Conservation (phyloP, 2,888 invertebrate genomes). For the Agonopterix alstromeriana region DNA sequence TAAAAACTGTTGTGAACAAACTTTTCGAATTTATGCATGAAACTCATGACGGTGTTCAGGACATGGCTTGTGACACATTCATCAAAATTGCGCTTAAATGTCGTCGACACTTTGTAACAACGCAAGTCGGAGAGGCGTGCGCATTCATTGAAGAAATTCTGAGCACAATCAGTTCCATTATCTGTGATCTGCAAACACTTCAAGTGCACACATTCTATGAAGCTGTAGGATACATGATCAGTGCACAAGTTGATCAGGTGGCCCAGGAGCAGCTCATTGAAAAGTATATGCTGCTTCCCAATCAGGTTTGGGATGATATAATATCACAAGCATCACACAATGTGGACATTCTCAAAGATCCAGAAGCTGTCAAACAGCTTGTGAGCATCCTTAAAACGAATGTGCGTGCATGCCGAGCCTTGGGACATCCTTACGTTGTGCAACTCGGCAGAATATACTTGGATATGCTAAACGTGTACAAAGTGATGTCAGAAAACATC, state of each 20-base stretch:
- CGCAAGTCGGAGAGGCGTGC: slow-evolving; percentile 96
- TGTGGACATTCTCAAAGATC: slow-evolving; percentile 96
- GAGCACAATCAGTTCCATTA: slow-evolving; percentile 96
- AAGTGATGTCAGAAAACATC: slow-evolving; percentile 97
- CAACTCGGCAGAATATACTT: slow-evolving; percentile 97
- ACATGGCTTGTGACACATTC: slow-evolving; percentile 99
- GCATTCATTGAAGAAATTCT: slow-evolving; percentile 99
- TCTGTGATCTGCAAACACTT: slow-evolving; percentile 98
- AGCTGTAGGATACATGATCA: slow-evolving; percentile 99
- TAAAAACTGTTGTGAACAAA: slow-evolving; percentile 99
- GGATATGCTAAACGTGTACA: slow-evolving; percentile 99
- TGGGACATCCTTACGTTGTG: slow-evolving; percentile 96
- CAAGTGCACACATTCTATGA: slow-evolving; percentile 99
- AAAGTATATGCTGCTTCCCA: slow-evolving; percentile 97
- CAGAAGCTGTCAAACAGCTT: slow-evolving; percentile 97
- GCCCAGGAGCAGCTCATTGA: slow-evolving; percentile 97
- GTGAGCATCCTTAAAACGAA: slow-evolving; percentile 99
- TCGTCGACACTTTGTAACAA: slow-evolving; percentile 96
- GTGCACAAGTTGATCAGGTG: slow-evolving; percentile 93
- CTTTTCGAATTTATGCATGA: slow-evolving; percentile 99
- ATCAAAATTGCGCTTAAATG: slow-evolving; percentile 99
- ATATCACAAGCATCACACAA: slow-evolving; percentile 98
- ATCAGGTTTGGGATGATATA: slow-evolving; percentile 99
- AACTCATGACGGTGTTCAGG: slow-evolving; percentile 99
- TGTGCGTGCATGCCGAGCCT: slow-evolving; percentile 98